Evolutionary conservation across 2,113 vertebrate genomes (phyloP).

Genomic region (Gallinago media): DNA sequence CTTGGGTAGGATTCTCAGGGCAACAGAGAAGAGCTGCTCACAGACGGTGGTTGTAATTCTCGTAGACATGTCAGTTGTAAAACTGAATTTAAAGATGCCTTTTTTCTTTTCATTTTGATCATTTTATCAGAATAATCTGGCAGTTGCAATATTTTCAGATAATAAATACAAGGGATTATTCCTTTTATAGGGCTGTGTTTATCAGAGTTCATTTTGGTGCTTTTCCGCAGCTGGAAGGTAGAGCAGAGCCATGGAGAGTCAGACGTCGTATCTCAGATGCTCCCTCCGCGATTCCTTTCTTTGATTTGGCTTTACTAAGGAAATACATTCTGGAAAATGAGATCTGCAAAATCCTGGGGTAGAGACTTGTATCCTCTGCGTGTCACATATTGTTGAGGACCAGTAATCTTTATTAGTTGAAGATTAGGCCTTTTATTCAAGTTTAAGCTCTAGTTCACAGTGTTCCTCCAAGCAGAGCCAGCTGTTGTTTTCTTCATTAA

Average conservation of each 20-base stretch:
- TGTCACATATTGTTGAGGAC: fast-evolving
- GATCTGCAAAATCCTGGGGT: background rate
- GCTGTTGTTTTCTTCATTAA: background rate
- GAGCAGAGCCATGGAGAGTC: background rate
- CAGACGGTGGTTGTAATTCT: background rate
- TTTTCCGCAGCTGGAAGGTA: background rate
- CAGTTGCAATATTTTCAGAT: background rate
- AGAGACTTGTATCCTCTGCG: background rate
- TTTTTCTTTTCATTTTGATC: too few species aligned
- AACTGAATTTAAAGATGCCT: background rate
- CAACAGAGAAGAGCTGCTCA: background rate
- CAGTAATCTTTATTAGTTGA: background rate
- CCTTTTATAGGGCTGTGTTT: background rate
- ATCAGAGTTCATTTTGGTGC: background rate
- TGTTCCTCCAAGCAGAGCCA: background rate
- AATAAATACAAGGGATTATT: background rate
- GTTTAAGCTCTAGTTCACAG: background rate
- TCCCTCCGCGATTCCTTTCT: background rate
- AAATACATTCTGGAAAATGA: background rate
- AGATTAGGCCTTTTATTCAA: background rate
- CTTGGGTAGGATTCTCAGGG: background rate
- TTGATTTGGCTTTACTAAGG: background rate
- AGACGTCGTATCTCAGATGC: fast-evolving
- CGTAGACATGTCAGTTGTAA: background rate
- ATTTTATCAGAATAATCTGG: background rate